These are phyloP conservation scores for Chunga burmeisteri DNA, from an alignment of 2,113 vertebrate species.

Conservation along the genomic window DNA sequence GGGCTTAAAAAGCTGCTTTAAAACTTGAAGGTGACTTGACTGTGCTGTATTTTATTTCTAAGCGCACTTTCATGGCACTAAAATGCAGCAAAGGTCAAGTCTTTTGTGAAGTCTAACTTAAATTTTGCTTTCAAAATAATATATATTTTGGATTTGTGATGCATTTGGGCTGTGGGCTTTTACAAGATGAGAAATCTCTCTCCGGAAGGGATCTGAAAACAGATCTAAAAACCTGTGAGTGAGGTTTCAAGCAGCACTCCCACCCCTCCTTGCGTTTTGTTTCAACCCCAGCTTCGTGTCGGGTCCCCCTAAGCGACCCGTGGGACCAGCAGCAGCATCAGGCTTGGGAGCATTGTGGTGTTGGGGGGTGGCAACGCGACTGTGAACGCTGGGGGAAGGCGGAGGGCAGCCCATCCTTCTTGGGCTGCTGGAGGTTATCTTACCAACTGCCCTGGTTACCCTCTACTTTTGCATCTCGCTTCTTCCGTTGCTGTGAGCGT, in stretches of 20 bases:
- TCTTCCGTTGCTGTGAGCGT: not conserved
- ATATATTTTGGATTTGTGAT: not conserved
- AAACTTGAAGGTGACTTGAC: not conserved
- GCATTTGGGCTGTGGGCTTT: constrained; percentile 5
- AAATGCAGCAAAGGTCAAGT: constrained; percentile 20
- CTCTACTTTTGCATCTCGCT: not conserved
- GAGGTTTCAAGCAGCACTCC: constrained; percentile 12
- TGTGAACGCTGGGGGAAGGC: not conserved
- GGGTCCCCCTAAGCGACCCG: not conserved
- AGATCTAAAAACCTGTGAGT: not conserved
- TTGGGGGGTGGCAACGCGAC: fast-evolving
- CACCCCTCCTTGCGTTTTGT: not conserved
- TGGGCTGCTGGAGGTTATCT: not conserved
- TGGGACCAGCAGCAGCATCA: not conserved
- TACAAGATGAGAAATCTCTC: constrained; percentile 5
- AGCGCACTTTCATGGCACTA: not conserved
- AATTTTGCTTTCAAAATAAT: constrained; percentile 8
- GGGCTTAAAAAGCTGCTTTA: constrained; percentile 12
- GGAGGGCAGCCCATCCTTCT: not conserved
- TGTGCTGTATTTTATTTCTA: not conserved
- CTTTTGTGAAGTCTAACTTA: constrained; percentile 8
- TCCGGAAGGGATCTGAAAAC: constrained; percentile 60
- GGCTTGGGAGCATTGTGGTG: not conserved
- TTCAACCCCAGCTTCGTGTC: not conserved
- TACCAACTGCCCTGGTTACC: not conserved